These are phyloP conservation scores for Heliconius ethilla DNA, from an alignment of 2,888 invertebrate species.

Conservation along the genomic window DNA sequence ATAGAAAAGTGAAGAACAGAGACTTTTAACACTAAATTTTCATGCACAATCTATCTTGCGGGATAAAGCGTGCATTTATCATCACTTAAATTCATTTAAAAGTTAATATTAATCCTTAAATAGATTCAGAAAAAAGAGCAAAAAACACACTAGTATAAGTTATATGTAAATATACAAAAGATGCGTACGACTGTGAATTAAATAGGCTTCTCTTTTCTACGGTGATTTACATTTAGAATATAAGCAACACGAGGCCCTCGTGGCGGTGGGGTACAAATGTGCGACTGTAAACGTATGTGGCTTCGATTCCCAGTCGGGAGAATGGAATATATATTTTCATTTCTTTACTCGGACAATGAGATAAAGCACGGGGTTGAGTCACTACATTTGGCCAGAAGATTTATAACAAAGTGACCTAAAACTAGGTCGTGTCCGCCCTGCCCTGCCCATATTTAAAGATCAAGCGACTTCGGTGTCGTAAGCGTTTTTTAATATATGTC, in stretches of 20 bases:
- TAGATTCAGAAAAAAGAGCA: not conserved
- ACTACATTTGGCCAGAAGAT: too few species aligned
- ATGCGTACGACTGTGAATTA: not conserved
- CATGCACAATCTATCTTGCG: too few species aligned
- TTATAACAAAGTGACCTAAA: too few species aligned
- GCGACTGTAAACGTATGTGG: not conserved
- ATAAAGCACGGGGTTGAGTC: too few species aligned
- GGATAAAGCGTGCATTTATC: not conserved
- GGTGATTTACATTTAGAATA: not conserved
- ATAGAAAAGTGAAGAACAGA: too few species aligned
- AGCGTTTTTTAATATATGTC: too few species aligned
- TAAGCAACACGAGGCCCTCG: not conserved
- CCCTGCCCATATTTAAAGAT: too few species aligned
- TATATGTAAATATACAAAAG: conserved; percentile 14
- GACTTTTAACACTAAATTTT: too few species aligned
- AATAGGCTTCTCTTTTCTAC: not conserved
- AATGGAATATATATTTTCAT: too few species aligned
- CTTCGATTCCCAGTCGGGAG: not conserved
- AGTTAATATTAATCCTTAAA: not conserved
- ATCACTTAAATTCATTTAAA: not conserved
- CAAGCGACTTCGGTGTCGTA: too few species aligned
- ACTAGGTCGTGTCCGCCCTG: too few species aligned
- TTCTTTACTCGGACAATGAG: too few species aligned
- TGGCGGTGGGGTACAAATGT: not conserved
- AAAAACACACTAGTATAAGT: not conserved